Base-by-base conservation (phyloP, 2,797 vertebrate genomes). In the Pangasius larnaudii region DNA sequence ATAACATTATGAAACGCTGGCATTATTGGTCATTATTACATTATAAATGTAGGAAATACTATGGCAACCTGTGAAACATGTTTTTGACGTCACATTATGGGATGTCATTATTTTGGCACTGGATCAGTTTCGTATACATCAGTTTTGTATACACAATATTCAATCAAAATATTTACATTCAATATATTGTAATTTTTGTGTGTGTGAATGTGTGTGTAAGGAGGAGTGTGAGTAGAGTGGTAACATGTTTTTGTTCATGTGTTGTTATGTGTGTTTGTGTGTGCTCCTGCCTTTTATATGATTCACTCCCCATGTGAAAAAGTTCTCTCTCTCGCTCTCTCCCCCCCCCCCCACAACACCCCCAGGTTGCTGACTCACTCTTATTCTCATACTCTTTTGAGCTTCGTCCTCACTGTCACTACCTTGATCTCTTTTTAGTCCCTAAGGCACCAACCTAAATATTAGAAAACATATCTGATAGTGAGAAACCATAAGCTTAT, bases 111-210 rank as follows among this genome's bases (percentile, higher is more conserved):
- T 94, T 96, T 96, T 97, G 96, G 96, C 96, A 97, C 96, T 93
- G 94, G 93, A 95, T 95, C 83, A 65, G 85, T 95, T 94, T 94
- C 89, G 87, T 92, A 91, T 86, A 87, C 89, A 91, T 93, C 89
- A 94, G 94, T 94, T 94, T 96, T 93, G 82, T 84, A 84, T 84
- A 71, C 82, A 69, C 69, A 94, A 93, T 95, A 95, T 93, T 95
- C 94, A 94, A 94, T 96, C 94, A 95, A 92, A 92, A 94, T 97
- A 97, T 97, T 95, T 97, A 96, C 96, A 97, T 97, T 97, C 96
- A 96, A 79, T 92, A 90, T 90, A 88, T 94, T 93, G 92, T 88
- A 85, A 87, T 86, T 75, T n/a, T 71, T 91, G 49, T 87, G 58
- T 87, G 58, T 89, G 74, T 89, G 67, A 88, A 18, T 87, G 75